Evolutionary conservation across 2,113 vertebrate species (phyloP).

Genomic region (Fregetta grallaria): DNA sequence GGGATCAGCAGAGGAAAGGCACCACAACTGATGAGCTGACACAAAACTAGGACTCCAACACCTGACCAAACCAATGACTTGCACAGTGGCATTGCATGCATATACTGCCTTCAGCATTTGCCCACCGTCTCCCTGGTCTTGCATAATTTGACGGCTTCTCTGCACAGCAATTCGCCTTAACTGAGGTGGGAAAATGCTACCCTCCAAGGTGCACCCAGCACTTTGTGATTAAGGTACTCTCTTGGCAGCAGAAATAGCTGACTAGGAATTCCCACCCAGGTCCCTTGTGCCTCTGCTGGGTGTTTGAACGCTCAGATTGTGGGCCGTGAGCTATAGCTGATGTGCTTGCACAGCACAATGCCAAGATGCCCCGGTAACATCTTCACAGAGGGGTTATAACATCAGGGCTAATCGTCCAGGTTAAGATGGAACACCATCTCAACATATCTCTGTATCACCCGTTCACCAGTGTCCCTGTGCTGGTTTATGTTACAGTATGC

Average conservation of each 20-base stretch:
- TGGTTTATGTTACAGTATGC: background rate
- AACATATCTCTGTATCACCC: accelerated
- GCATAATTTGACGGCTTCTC: background rate
- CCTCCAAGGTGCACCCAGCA: background rate
- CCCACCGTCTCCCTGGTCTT: background rate
- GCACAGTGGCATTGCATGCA: too few species aligned
- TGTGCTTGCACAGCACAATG: background rate
- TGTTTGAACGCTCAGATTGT: background rate
- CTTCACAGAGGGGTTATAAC: background rate
- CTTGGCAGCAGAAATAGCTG: background rate
- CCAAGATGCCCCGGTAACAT: background rate
- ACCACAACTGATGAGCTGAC: background rate
- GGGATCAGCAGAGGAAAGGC: background rate
- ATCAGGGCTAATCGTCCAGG: background rate
- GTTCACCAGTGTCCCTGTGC: background rate
- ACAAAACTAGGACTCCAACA: background rate
- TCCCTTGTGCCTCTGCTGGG: background rate
- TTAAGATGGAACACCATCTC: background rate
- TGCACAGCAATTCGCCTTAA: background rate
- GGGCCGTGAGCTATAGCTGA: background rate
- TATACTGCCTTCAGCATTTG: background rate
- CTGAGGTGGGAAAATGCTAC: background rate
- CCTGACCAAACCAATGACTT: background rate
- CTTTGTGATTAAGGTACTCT: background rate
- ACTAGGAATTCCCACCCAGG: background rate